Conservation (phyloP, 2,797 vertebrate genomes). For the Coregonus sp. region DNA sequence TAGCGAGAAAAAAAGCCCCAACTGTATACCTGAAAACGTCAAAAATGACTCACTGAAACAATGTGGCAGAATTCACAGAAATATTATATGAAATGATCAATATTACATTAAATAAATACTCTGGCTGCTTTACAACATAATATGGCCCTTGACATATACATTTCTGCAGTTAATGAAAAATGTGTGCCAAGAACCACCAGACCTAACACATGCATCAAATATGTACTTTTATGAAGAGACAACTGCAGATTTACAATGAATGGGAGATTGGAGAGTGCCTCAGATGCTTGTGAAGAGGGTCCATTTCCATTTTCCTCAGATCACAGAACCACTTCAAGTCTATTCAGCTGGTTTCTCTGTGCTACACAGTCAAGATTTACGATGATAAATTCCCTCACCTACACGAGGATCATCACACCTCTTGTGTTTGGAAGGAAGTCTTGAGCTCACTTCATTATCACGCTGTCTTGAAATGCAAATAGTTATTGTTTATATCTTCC, state of each 20-base stretch:
- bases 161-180: conserved; percentile 28
- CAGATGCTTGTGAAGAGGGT: conserved; percentile 15
- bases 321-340: conserved; percentile 26
- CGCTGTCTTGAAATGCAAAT: conserved; percentile 42
- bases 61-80: conserved; percentile 7
- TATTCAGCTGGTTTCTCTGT: conserved; percentile 5
- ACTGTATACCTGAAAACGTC: neutral
- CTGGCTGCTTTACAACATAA: conserved; percentile 28
- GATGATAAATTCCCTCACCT: conserved; percentile 27
- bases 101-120: conserved; percentile 12
- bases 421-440: neutral
- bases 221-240: conserved; percentile 28
- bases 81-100: conserved; percentile 25
- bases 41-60: conserved; percentile 1
- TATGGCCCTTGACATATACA: conserved; percentile 18
- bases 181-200: conserved; percentile 16
- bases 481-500: conserved; percentile 37
- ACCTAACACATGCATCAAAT: conserved; percentile 21
- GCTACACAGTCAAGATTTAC: conserved; percentile 15
- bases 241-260: conserved; percentile 17
- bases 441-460: conserved; percentile 26
- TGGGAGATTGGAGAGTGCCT: conserved; percentile 16
- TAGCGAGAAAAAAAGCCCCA: conserved; percentile 8
- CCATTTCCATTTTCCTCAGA: conserved; percentile 26
- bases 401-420: conserved; percentile 17